Conservation (phyloP, 92 coral and sea anemone genomes). For the Epizoanthus ramosus region DNA sequence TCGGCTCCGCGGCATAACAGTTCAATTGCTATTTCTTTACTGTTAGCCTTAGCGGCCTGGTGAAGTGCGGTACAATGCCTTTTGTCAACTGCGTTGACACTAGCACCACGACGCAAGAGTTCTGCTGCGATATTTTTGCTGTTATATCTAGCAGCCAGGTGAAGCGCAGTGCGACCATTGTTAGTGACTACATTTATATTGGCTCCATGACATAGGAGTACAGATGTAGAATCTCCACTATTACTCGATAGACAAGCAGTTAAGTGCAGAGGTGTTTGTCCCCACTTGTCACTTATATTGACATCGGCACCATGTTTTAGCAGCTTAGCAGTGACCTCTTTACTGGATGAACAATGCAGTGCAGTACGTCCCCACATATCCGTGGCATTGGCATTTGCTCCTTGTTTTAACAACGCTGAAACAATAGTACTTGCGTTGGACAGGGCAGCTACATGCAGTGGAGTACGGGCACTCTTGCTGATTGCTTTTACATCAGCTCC, state of each 20-base stretch:
- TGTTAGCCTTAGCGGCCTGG: constrained; percentile 7
- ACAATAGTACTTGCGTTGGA: constrained; percentile 5
- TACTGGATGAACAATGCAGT: constrained; percentile 9
- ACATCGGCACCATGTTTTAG: neutral
- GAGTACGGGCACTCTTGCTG: constrained; percentile 6
- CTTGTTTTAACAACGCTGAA: neutral
- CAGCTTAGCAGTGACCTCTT: neutral
- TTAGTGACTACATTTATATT: neutral
- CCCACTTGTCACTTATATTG: constrained; percentile 9
- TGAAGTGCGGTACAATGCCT: constrained; percentile 15
- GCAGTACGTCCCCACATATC: constrained; percentile 12
- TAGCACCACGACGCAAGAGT: constrained; percentile 21
- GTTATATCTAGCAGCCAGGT: neutral
- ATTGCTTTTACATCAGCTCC: constrained; percentile 33
- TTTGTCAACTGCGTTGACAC: neutral
- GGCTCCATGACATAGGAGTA: constrained; percentile 1
- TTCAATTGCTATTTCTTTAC: neutral
- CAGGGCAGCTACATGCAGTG: constrained; percentile 7
- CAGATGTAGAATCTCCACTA: neutral
- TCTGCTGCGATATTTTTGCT: constrained; percentile 12
- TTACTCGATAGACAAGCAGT: constrained; percentile 1
- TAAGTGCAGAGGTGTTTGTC: constrained; percentile 11
- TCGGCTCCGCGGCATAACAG: constrained; percentile 24
- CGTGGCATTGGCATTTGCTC: constrained; percentile 7
- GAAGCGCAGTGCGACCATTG: neutral